Base-by-base conservation (phyloP, 2,113 vertebrate species). In the Gobio gobio region DNA sequence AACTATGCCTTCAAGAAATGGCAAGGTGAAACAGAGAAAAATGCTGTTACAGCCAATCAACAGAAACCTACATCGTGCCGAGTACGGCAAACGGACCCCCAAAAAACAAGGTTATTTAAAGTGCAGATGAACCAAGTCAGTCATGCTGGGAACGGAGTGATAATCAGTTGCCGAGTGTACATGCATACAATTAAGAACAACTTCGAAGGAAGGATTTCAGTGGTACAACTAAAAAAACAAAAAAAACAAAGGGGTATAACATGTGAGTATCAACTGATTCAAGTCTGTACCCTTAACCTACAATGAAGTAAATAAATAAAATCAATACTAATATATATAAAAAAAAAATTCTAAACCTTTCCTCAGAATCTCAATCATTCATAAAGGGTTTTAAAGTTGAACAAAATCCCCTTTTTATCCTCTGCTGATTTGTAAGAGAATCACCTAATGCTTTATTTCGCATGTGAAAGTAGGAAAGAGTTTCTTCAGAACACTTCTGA, bases 291-390 rank as follows among this genome's bases (percentile, higher is more conserved):
- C 40, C 58, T 82, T 81, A 63, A 77, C 18, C 77, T 88, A 84
- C 63, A 86, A 26, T 63, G 54, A 70, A 80, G 82, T 61, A 86
- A 88, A 88, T 88, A 88, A 86, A 88, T 88, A 88, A 36, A 78
- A 77, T 54, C 49, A 26, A 83, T 33, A 51, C 40, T 77, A 84
- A 64, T 10, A 54, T 2, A 51, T 29, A 29, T 29, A 1, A 18
- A 54, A 51, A 22, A 40, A 82, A 45, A 64, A 73, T 63, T 72
- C 76, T 82, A 82, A 86, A 70, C 20, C 73, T 78, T 84, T 86
- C 26, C 45, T 66, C 80, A 86, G 24, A 74, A 58, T n/a, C 51
- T 10, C 10, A 63, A 68, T 59, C 66, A 73, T 82, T 76, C 29
- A 64, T 10, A 13, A 64, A 26, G 45, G 33, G 24, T 24, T 47